phyloP scores from a whole-genome alignment of 2,888 invertebrate species.

The Caenorhabditis panamensis region DNA sequence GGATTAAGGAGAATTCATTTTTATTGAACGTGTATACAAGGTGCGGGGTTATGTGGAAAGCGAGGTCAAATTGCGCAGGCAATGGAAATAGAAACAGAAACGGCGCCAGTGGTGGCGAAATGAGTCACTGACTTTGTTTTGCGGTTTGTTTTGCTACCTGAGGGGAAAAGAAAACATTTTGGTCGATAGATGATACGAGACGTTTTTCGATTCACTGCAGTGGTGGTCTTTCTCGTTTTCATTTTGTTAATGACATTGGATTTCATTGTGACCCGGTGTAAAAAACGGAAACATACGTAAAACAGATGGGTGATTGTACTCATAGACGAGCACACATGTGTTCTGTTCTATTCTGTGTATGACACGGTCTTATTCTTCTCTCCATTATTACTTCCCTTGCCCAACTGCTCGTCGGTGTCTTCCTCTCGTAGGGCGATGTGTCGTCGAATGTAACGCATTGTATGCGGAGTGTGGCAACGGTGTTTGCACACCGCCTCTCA shows the following conservation, averaged over 20 bases:
- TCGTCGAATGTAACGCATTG: conserved; percentile 30
- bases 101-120: neutral
- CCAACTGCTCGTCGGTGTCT: too few species aligned
- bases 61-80: conserved; percentile 30
- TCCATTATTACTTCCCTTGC: neutral
- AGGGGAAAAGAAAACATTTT: conserved; percentile 1
- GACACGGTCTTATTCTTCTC: neutral
- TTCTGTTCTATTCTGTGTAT: neutral
- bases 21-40: conserved; percentile 11
- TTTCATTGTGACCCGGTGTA: conserved; percentile 8
- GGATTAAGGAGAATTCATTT: conserved; percentile 36
- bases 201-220: neutral
- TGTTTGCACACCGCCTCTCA: conserved; percentile 11
- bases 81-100: conserved; percentile 18
- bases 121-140: conserved; percentile 13
- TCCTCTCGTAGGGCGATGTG: conserved; percentile 7
- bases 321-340: neutral
- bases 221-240: neutral
- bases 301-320: neutral
- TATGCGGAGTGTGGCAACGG: conserved; percentile 17
- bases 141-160: conserved; percentile 15
- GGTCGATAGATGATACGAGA: neutral
- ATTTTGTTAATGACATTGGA: conserved; percentile 16
- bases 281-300: conserved; percentile 1
- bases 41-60: conserved; percentile 16